phyloP scores from a whole-genome alignment of 2,113 vertebrate species.

The Eidolon helvum region DNA sequence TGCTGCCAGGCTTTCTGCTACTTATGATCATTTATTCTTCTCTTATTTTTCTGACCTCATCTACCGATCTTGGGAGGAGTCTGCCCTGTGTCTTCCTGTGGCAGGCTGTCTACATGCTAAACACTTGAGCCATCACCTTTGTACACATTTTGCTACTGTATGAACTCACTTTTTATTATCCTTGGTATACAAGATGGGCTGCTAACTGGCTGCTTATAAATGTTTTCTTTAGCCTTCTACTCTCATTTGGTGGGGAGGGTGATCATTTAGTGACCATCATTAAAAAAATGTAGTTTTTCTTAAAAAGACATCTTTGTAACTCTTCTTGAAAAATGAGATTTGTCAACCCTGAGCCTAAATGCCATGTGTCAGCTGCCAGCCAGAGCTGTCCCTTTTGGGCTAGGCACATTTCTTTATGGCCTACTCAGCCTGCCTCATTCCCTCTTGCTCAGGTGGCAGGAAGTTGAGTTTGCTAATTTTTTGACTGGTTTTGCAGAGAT shows the following conservation, averaged over 20 bases:
- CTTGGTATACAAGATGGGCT: not conserved
- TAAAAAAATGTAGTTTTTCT: not conserved
- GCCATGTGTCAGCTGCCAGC: not conserved
- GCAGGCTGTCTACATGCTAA: constrained; percentile 27
- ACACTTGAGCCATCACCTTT: constrained; percentile 60
- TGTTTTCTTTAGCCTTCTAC: not conserved
- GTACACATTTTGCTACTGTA: constrained; percentile 11
- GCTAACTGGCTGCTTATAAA: not conserved
- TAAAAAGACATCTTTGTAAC: not conserved
- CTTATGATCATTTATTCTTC: not conserved
- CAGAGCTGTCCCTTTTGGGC: no score
- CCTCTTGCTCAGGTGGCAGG: not conserved
- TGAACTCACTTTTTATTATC: constrained; percentile 9
- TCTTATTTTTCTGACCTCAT: not conserved
- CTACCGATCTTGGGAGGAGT: not conserved
- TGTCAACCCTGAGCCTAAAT: not conserved
- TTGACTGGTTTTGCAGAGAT: constrained; percentile 11
- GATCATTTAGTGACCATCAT: not conserved
- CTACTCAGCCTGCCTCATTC: not conserved
- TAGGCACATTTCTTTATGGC: fast-evolving
- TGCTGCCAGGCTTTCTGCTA: fast-evolving
- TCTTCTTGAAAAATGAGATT: not conserved
- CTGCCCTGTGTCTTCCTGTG: not conserved
- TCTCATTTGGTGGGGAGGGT: not conserved
- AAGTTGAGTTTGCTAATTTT: not conserved